Base-by-base conservation (phyloP, 2,797 vertebrate genomes). In the Numenius phaeopus region DNA sequence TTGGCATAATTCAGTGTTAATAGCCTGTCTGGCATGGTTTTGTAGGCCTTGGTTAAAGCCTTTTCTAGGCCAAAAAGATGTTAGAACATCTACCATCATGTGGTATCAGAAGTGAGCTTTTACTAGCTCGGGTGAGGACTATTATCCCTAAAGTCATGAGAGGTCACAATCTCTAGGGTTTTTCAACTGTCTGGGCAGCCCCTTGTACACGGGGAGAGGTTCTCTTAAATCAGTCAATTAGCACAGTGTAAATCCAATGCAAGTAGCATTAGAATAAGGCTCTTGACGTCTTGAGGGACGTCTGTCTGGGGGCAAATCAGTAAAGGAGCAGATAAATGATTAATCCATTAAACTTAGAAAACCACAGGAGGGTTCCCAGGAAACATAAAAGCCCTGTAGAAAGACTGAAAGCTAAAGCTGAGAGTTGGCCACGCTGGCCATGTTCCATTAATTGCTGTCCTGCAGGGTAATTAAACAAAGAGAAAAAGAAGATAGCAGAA, bases 401-500 rank as follows among this genome's bases (percentile, higher is more conserved):
- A 90, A 13, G 66, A 42, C 77, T 78, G 76, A 62, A 80, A 85
- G 52, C 66, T 70, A 58, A 87, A 87, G 44, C 59, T 76, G 83
- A 64, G 75, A 57, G 42, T 42, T 77, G 55, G 50, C 62, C 0
- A 0, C 37, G 12, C 76, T 76, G 67, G 23, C n/a, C 27, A 0
- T 44, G 52, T 72, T 57, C 47, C 52, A 61, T 90, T 87, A 87
- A 72, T 83, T 93, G 64, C 86, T 14, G 18, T 92, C 89, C 86
- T 85, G 92, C 49, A 85, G 75, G 15, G 52, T 87, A 83, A 71
- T 91, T 89, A 80, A 93, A 85, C 83, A 92, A 62, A 72, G 44
- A 69, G 59, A 29, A 73, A 66, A 72, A 49, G 47, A 55, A 84
- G 83, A 79, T 69, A 87, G 75, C 64, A 65, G 29, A 91, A 89